phyloP scores from a whole-genome alignment of 2,888 invertebrate species.

The Sphaerophoria taeniata region DNA sequence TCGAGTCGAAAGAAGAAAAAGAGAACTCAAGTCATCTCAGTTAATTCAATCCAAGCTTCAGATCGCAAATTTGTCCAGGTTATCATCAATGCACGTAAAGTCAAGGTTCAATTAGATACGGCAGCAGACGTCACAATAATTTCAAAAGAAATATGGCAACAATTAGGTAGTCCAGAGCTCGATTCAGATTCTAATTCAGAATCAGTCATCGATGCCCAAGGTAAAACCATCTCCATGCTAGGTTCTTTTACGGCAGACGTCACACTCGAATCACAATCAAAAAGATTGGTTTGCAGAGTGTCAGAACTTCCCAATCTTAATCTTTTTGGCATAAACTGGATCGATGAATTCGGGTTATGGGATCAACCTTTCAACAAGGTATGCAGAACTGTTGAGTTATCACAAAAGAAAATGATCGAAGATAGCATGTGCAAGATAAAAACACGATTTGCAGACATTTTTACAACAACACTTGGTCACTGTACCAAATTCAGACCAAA shows the following conservation, averaged over 20 bases:
- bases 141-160: background rate
- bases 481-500: slow-evolving; percentile 33
- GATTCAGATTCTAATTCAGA: background rate
- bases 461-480: slow-evolving; percentile 27
- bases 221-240: no score
- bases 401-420: no score
- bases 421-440: background rate
- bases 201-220: no score
- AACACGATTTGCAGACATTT: slow-evolving; percentile 28
- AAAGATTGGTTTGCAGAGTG: no score
- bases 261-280: no score
- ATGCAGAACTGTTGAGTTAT: background rate
- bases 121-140: slow-evolving; percentile 55
- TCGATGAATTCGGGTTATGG: slow-evolving; percentile 22
- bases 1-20: no score
- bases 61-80: slow-evolving; percentile 33
- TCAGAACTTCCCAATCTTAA: background rate
- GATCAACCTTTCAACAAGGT: slow-evolving; percentile 16
- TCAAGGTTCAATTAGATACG: slow-evolving; percentile 14
- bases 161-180: background rate
- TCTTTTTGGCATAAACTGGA: slow-evolving; percentile 3
- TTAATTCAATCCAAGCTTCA: background rate
- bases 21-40: no score
- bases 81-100: slow-evolving; percentile 10
- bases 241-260: no score